phyloP scores from a whole-genome alignment of 2,888 invertebrate species.

The Embidobia sp. region DNA sequence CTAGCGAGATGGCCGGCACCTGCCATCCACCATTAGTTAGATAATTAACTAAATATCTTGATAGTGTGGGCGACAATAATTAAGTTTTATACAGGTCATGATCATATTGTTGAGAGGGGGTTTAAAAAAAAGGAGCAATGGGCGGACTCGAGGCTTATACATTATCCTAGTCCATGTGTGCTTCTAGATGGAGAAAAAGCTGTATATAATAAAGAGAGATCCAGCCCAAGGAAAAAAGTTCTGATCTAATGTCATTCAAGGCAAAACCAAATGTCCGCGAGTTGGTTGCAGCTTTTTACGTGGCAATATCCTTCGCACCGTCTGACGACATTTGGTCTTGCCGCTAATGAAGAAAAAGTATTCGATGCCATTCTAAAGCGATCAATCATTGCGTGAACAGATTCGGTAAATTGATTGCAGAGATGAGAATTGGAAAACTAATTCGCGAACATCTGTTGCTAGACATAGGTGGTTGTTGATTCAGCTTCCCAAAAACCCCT shows the following conservation, averaged over 20 bases:
- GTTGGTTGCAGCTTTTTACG: not conserved
- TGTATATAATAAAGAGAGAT: constrained; percentile 56
- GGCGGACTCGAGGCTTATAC: constrained; percentile 47
- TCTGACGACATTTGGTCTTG: constrained; percentile 61
- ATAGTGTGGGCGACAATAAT: constrained; percentile 46
- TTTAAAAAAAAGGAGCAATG: constrained; percentile 47
- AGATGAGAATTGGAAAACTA: constrained; percentile 26
- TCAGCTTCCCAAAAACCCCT: too few species aligned
- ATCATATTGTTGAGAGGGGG: constrained; percentile 32
- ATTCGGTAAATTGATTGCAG: constrained; percentile 30
- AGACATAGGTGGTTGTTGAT: constrained; percentile 31
- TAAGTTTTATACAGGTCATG: constrained; percentile 50
- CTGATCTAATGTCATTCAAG: constrained; percentile 39
- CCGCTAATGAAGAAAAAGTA: constrained; percentile 63
- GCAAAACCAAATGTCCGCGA: constrained; percentile 27
- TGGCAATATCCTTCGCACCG: not conserved
- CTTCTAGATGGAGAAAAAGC: constrained; percentile 62
- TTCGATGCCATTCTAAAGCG: constrained; percentile 71
- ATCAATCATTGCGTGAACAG: constrained; percentile 61
- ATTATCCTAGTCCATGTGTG: constrained; percentile 58
- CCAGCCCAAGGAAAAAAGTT: constrained; percentile 57
- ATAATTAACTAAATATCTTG: constrained; percentile 70
- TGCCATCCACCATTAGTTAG: constrained; percentile 82
- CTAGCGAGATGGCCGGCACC: constrained; percentile 99
- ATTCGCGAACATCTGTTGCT: not conserved